Conservation (phyloP, 2,113 vertebrate genomes). For the Trematocara nigrifrons region DNA sequence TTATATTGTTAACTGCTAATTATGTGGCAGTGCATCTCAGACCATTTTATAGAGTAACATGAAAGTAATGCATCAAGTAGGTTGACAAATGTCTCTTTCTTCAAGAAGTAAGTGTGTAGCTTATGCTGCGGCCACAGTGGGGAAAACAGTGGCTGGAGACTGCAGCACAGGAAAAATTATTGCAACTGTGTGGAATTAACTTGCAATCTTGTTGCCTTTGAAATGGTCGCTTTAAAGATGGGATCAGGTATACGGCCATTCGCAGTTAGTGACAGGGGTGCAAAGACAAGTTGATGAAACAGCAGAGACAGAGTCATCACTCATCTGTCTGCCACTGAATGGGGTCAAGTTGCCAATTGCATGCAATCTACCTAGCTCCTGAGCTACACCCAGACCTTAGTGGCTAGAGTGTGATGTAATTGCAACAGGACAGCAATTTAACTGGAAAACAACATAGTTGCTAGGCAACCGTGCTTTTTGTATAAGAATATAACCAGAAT, state of each 20-base stretch:
- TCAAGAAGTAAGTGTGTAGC: not conserved
- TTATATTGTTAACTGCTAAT: not conserved
- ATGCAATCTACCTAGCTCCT: not conserved
- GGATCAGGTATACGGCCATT: not conserved
- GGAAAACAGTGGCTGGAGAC: not conserved
- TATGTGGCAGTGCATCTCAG: not conserved
- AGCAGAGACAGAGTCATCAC: not conserved
- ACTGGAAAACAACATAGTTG: not conserved
- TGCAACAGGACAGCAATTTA: not conserved
- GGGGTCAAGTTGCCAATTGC: not conserved
- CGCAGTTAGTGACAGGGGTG: not conserved
- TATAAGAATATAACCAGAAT: not conserved
- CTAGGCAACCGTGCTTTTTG: not conserved
- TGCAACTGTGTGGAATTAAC: not conserved
- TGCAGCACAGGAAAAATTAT: not conserved
- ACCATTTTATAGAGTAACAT: not conserved
- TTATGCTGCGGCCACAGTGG: not conserved
- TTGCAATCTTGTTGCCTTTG: not conserved
- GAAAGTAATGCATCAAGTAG: not conserved
- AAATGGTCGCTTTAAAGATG: not conserved
- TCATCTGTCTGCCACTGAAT: not conserved
- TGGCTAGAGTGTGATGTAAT: not conserved
- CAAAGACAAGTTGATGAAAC: not conserved
- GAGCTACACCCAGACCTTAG: not conserved
- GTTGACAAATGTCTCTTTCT: not conserved